These are phyloP conservation scores for Eupithecia subfuscata DNA, from an alignment of 2,888 invertebrate genomes.

Conservation along the genomic window DNA sequence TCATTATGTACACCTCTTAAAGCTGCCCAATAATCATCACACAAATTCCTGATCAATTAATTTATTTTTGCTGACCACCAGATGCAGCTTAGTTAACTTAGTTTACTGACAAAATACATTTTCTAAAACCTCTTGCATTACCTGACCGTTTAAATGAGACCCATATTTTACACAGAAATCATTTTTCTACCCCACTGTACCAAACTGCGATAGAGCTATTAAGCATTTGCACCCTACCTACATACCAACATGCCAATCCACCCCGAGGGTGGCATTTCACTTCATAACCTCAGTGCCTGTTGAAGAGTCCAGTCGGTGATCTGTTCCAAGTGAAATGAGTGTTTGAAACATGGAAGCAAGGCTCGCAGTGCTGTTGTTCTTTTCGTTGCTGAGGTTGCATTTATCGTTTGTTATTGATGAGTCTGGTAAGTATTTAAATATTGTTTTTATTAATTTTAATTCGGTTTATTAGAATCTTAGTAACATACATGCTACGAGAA, in stretches of 20 bases:
- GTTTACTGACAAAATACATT: background rate
- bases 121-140: background rate
- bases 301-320: conserved; percentile 9
- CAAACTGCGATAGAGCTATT: conserved; percentile 26
- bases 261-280: conserved; percentile 17
- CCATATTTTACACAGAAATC: background rate
- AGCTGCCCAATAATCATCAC: background rate
- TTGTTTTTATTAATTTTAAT: background rate
- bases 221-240: conserved; percentile 31
- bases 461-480: background rate
- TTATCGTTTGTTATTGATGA: conserved; percentile 58
- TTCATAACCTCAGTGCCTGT: conserved; percentile 21
- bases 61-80: background rate
- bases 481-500: background rate
- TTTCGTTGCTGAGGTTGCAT: conserved; percentile 60
- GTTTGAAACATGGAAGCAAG: conserved; percentile 54
- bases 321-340: conserved; percentile 14
- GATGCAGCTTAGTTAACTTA: background rate
- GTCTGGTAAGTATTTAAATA: conserved; percentile 54
- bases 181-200: conserved; percentile 25
- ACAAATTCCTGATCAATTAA: background rate
- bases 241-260: conserved; percentile 41
- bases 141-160: background rate
- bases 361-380: conserved; percentile 51
- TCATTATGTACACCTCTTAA: background rate